A percentile compares a stretch with the other conserved stretches of the same genome.
Conservation (phyloP, 2,113 vertebrate species). For the Peromyscus leucopus region DNA sequence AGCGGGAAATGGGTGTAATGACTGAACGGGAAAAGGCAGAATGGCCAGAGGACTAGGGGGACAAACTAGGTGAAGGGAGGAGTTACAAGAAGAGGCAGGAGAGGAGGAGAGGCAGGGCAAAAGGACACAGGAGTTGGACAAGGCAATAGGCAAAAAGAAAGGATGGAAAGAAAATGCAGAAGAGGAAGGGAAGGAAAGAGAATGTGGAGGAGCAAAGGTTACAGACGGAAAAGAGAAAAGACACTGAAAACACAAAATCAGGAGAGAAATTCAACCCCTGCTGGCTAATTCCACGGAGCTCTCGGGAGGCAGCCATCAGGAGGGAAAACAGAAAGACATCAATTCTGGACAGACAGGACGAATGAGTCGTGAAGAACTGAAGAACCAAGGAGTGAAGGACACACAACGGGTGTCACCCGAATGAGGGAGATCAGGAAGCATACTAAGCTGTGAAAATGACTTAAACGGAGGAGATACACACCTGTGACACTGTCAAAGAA, state of each 20-base stretch:
- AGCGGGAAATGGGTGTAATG: background rate
- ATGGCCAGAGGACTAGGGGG: background rate
- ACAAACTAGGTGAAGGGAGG: background rate
- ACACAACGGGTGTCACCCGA: background rate
- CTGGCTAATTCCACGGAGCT: rapidly evolving
- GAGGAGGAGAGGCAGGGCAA: background rate
- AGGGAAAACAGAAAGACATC: rapidly evolving
- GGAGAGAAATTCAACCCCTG: background rate
- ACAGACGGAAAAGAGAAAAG: background rate
- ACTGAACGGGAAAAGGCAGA: background rate
- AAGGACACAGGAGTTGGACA: background rate
- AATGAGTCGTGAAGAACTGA: background rate
- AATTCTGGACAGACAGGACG: background rate
- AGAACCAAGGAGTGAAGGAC: background rate
- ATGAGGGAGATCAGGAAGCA: rapidly evolving
- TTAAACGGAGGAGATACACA: background rate
- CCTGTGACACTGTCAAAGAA: background rate
- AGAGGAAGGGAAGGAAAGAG: background rate
- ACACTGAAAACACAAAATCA: background rate
- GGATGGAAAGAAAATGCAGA: background rate
- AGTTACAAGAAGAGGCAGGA: background rate
- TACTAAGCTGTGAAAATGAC: rapidly evolving
- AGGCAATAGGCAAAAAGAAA: background rate
- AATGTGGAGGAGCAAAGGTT: background rate
- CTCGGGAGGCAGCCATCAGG: background rate